phyloP scores from a whole-genome alignment of 2,888 invertebrate genomes.

The Melieria omissa region DNA sequence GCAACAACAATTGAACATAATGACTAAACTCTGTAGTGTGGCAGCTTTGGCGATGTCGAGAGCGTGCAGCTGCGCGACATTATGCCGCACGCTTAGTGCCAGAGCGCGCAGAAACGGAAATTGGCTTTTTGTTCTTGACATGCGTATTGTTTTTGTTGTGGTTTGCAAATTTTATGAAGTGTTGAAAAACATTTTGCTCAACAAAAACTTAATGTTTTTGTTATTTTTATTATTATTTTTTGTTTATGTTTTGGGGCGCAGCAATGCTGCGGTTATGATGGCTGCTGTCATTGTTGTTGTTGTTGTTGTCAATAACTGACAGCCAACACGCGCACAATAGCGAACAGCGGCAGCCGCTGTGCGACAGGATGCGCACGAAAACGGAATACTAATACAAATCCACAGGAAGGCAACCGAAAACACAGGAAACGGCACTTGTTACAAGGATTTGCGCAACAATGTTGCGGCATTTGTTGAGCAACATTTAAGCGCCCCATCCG shows the following conservation, averaged over 20 bases:
- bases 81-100: background rate
- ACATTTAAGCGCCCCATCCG: too few relatives aligned
- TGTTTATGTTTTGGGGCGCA: constrained; percentile 2
- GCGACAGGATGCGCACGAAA: too few relatives aligned
- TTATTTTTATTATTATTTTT: constrained; percentile 6
- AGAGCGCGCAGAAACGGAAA: constrained; percentile 12
- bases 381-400: too few relatives aligned
- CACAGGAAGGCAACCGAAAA: too few relatives aligned
- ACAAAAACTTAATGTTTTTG: constrained; percentile 8
- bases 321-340: background rate
- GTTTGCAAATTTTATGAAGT: constrained; percentile 28
- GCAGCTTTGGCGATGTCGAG: background rate
- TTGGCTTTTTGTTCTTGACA: background rate
- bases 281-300: background rate
- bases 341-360: too few relatives aligned
- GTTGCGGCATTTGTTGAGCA: too few relatives aligned
- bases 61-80: background rate
- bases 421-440: too few relatives aligned
- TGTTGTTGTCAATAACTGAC: background rate
- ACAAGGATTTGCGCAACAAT: too few relatives aligned
- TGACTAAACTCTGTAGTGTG: background rate
- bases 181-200: constrained; percentile 31
- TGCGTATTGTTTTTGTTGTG: constrained; percentile 1
- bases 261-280: background rate
- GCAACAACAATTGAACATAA: too few relatives aligned